phyloP scores from a whole-genome alignment of 1,140 invertebrate species.

The Agrypnia vestita region DNA sequence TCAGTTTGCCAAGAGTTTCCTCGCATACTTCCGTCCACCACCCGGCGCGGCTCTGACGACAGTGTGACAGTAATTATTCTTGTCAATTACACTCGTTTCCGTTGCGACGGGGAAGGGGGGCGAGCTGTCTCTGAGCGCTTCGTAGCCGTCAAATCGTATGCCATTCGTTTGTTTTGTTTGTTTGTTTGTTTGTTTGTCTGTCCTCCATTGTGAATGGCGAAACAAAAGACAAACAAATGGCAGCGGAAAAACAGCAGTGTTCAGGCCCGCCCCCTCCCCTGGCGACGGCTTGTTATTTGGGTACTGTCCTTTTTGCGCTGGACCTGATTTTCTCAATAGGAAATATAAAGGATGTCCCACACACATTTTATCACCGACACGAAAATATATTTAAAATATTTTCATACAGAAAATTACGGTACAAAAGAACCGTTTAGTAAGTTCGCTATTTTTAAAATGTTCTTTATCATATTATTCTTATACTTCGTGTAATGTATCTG shows the following conservation, averaged over 20 bases:
- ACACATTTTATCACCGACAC: no score
- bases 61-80: constrained; percentile 30
- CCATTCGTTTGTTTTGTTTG: constrained; percentile 32
- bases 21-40: background rate
- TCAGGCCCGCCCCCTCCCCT: constrained; percentile 19
- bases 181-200: constrained; percentile 29
- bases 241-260: constrained; percentile 22
- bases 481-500: no score
- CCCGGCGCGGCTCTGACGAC: background rate
- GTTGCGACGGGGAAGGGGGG: background rate
- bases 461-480: no score
- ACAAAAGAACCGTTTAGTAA: no score
- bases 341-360: background rate
- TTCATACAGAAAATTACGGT: no score
- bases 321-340: constrained; percentile 32
- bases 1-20: background rate
- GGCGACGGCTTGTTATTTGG: constrained; percentile 28
- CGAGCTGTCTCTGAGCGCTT: constrained; percentile 10
- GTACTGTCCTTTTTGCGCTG: constrained; percentile 10
- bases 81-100: constrained; percentile 29
- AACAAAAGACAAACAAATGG: constrained; percentile 37
- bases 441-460: no score
- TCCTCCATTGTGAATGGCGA: constrained; percentile 32
- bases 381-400: no score
- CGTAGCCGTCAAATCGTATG: constrained; percentile 24